A percentile compares a stretch with the other conserved stretches of the same genome.
Conservation (phyloP, 2,888 invertebrate species). For the Cheilosia impressa region DNA sequence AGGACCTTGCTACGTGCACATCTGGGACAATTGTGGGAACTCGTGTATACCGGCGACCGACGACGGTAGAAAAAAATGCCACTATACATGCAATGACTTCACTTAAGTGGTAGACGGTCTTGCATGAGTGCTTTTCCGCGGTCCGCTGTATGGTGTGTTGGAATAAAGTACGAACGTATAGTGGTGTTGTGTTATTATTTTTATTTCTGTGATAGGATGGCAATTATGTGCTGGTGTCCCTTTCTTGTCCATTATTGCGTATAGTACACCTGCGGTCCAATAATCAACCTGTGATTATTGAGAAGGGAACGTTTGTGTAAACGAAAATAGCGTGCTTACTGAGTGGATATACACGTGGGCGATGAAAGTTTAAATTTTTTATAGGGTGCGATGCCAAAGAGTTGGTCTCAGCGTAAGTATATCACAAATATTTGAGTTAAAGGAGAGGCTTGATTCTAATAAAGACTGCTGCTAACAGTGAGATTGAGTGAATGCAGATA, state of each 20-base stretch:
- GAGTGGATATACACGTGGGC: background rate
- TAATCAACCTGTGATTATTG: slow-evolving; percentile 46
- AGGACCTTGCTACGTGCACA: slow-evolving; percentile 9
- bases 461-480: too few species aligned
- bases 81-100: slow-evolving; percentile 46
- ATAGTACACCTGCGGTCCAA: slow-evolving; percentile 51
- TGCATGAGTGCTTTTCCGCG: slow-evolving; percentile 47
- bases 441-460: too few species aligned
- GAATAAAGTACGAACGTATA: slow-evolving; percentile 1
- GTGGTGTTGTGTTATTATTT: slow-evolving; percentile 3
- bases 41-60: background rate
- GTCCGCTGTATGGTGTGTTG: background rate
- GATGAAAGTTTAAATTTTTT: background rate
- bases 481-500: too few species aligned
- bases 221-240: slow-evolving; percentile 18
- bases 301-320: background rate
- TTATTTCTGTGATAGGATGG: slow-evolving; percentile 2
- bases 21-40: slow-evolving; percentile 12
- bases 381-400: slow-evolving; percentile 17
- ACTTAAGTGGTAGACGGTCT: slow-evolving; percentile 52
- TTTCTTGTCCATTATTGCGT: slow-evolving; percentile 18
- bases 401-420: background rate
- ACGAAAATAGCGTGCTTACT: background rate
- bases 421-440: too few species aligned
- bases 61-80: slow-evolving; percentile 30